phyloP scores from a whole-genome alignment of 2,113 vertebrate genomes.

The Sinocyclocheilus grahami region DNA sequence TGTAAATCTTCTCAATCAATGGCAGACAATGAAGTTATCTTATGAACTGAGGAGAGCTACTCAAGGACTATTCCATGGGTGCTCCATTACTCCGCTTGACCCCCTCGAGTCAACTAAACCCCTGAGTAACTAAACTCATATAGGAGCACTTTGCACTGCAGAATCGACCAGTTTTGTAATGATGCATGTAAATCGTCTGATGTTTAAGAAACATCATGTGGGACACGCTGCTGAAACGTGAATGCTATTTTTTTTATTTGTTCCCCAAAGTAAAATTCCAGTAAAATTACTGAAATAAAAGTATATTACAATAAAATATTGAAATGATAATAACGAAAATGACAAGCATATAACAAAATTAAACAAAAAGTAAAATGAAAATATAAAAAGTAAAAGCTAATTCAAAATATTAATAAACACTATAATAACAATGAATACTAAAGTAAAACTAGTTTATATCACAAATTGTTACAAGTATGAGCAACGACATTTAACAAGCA shows the following conservation, averaged over 20 bases:
- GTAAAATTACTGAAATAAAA: too few relatives aligned
- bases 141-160: background rate
- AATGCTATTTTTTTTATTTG: slow-evolving; percentile 6
- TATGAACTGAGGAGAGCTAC: slow-evolving; percentile 19
- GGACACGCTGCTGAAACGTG: background rate
- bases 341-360: too few relatives aligned
- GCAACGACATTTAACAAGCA: background rate
- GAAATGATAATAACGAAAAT: too few relatives aligned
- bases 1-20: slow-evolving; percentile 38
- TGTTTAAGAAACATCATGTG: background rate
- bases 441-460: too few relatives aligned
- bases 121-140: background rate
- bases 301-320: too few relatives aligned
- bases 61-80: background rate
- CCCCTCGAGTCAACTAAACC: background rate
- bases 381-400: too few relatives aligned
- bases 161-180: background rate
- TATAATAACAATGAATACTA: too few relatives aligned
- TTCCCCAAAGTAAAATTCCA: slow-evolving; percentile 74
- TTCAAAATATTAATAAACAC: too few relatives aligned
- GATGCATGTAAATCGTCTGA: background rate
- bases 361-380: too few relatives aligned
- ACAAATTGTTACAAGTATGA: background rate
- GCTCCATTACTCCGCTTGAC: background rate
- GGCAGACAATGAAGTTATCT: slow-evolving; percentile 39